A percentile compares a stretch with the other conserved stretches of the same genome.
Evolutionary conservation across 2,888 invertebrate species (phyloP).

Genomic region (Nowickia ferox): DNA sequence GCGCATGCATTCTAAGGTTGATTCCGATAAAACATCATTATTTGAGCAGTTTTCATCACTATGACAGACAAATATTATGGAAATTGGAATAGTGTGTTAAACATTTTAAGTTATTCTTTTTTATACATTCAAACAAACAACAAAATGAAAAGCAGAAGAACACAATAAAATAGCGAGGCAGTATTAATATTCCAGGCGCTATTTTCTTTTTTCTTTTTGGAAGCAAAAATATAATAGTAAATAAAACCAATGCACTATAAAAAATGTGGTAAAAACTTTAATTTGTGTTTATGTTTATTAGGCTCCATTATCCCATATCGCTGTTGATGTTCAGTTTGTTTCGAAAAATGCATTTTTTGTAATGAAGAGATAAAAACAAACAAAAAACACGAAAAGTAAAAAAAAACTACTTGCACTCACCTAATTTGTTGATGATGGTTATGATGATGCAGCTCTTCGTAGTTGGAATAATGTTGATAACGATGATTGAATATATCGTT

Average conservation of each 20-base stretch:
- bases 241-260: constrained; percentile 1
- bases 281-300: constrained; percentile 2
- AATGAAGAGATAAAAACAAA: background rate
- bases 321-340: background rate
- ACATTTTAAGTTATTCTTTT: constrained; percentile 37
- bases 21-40: constrained; percentile 90
- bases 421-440: constrained; percentile 93
- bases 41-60: constrained; percentile 77
- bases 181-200: background rate
- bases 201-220: background rate
- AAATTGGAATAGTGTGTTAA: constrained; percentile 54
- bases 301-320: constrained; percentile 24
- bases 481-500: constrained; percentile 83
- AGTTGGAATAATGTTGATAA: constrained; percentile 90
- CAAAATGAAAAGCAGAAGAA: background rate
- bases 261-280: background rate
- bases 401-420: constrained; percentile 84
- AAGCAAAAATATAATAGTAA: background rate
- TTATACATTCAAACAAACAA: constrained; percentile 13
- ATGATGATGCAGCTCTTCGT: constrained; percentile 87
- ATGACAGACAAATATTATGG: constrained; percentile 52
- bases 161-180: background rate
- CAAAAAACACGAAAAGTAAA: background rate
- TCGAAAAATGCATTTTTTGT: background rate
- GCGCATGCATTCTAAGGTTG: constrained; percentile 92